These are phyloP conservation scores for Sminthurinus aureus DNA, from an alignment of 2,888 invertebrate genomes.

Conservation along the genomic window DNA sequence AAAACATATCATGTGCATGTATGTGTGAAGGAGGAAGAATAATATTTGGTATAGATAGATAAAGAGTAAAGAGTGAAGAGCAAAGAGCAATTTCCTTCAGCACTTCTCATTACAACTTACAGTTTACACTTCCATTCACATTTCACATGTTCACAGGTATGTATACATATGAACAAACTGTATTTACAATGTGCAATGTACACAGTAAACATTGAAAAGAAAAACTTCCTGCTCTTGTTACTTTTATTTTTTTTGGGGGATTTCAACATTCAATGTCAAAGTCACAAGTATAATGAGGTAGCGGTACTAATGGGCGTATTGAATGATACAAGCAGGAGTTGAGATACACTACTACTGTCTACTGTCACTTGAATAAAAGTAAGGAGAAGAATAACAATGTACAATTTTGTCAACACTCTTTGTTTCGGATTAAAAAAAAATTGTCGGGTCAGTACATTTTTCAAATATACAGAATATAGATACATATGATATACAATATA, in stretches of 20 bases:
- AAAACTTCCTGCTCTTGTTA: too few species aligned
- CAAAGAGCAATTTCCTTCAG: background rate
- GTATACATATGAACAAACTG: too few species aligned
- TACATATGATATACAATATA: too few species aligned
- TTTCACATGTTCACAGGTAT: background rate
- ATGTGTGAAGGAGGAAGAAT: background rate
- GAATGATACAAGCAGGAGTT: slow-evolving; percentile 5
- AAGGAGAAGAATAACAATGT: background rate
- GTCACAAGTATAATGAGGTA: slow-evolving; percentile 21
- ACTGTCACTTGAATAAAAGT: background rate
- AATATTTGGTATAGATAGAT: background rate
- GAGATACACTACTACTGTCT: slow-evolving; percentile 4
- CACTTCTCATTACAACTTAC: background rate
- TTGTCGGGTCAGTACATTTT: slow-evolving; percentile 35
- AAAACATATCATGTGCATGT: background rate
- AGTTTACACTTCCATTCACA: background rate
- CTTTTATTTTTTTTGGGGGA: background rate
- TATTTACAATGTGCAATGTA: background rate
- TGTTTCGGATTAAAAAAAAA: background rate
- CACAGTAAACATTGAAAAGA: too few species aligned
- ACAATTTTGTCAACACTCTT: background rate
- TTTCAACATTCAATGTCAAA: slow-evolving; percentile 13
- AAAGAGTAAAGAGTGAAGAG: background rate
- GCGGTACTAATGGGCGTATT: slow-evolving; percentile 24
- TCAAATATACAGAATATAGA: background rate